phyloP scores from a whole-genome alignment of 2,888 invertebrate genomes.

The Parnassius orleans region DNA sequence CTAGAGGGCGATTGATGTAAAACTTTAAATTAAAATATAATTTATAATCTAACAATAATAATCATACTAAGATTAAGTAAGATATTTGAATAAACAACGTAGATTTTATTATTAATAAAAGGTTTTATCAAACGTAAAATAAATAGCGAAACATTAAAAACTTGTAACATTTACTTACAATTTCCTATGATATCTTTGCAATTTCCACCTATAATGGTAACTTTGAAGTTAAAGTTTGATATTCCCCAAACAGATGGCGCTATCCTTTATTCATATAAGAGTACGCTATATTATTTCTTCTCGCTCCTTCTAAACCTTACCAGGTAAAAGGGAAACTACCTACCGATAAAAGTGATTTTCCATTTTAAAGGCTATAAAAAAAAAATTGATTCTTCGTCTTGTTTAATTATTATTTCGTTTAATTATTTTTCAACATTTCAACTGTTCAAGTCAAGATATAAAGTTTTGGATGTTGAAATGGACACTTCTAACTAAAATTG shows the following conservation, averaged over 20 bases:
- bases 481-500: too few species aligned
- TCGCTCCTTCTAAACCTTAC: conserved; percentile 2
- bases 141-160: not conserved
- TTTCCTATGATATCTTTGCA: not conserved
- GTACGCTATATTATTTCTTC: not conserved
- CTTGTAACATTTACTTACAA: conserved; percentile 7
- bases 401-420: too few species aligned
- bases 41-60: not conserved
- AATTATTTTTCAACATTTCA: too few species aligned
- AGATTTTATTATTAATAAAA: not conserved
- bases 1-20: conserved; percentile 51
- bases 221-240: not conserved
- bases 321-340: conserved; percentile 1
- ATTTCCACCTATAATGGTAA: conserved; percentile 5
- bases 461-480: too few species aligned
- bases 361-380: too few species aligned
- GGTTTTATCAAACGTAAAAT: not conserved
- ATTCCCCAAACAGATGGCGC: not conserved
- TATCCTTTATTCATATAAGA: not conserved
- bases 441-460: too few species aligned
- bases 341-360: too few species aligned
- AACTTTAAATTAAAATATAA: not conserved
- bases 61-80: too few species aligned
- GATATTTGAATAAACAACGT: too few species aligned
- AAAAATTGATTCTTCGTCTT: too few species aligned